Evolutionary conservation across 2,113 vertebrate genomes (phyloP), one percentile per base, ranked within the genome.

Genomic region (Eclectus roratus): DNA sequence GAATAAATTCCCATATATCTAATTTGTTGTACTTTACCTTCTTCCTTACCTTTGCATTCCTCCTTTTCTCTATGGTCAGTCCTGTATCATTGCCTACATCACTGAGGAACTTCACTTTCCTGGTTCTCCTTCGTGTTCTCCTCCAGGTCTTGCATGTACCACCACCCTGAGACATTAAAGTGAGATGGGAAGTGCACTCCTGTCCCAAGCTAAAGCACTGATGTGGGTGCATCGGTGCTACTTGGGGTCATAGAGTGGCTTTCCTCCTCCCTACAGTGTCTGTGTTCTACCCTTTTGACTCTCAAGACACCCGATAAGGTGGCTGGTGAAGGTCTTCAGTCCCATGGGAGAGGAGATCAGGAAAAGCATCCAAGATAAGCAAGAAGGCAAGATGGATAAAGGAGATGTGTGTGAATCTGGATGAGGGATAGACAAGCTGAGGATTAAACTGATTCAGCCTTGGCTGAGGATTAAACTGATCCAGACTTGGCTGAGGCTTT

Each of bases 301-400:
- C 33, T 37, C 2, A 1, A 66, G 61, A 21, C 41, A 11, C 33
- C 11, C 2, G 1, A 2, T 17, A 24, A 10, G 16, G 4, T 24
- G 55, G 10, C 24, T 44, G 46, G 41, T 39, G 65, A 35, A 61
- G n/a, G 31, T 24, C 7, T 44, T 52, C 5, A 18, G 11, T 55
- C 33, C n/a, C 35, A 21, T 14, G 50, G 64, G 27, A 64, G 43
- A 49, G 29, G 71, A 86, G 44, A 31, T 43, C 11, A 31, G 55
- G 52, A 56, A 74, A n/a, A 49, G 69, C n/a, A 29, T 25, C 53
- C 39, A 37, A 41, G 58, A 5, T 7, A 55, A 60, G 20, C 41
- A 50, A 19, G 72, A 61, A 24, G 7, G 23, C n/a, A 46, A 18
- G 27, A 8, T 13, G 41, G 64, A 9, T 49, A 33, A 83, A 82